phyloP scores from a whole-genome alignment of 2,797 vertebrate genomes.

The Acropternis orthonyx region DNA sequence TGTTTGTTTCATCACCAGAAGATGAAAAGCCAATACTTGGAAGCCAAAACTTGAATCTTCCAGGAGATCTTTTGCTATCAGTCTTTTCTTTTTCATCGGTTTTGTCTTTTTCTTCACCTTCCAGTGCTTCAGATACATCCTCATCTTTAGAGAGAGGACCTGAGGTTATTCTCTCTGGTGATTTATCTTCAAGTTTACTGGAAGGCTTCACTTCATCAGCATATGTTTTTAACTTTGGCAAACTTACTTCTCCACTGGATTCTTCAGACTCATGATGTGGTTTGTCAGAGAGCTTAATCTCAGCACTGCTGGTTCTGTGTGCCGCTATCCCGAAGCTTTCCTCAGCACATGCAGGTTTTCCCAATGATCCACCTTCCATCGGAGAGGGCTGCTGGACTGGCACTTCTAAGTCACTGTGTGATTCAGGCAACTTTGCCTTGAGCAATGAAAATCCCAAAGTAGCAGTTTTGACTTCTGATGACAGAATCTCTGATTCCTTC shows the following conservation, averaged over 20 bases:
- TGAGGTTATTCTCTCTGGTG: conserved; percentile 7
- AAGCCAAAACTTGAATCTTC: conserved; percentile 79
- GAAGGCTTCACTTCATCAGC: background rate
- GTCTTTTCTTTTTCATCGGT: conserved; percentile 42
- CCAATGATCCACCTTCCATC: background rate
- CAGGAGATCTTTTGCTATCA: conserved; percentile 67
- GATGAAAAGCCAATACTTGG: conserved; percentile 79
- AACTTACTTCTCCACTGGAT: background rate
- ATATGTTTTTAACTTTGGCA: background rate
- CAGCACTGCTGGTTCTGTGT: background rate
- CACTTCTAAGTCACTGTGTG: background rate
- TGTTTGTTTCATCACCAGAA: conserved; percentile 54
- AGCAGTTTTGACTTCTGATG: conserved; percentile 60
- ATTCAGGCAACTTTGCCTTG: conserved; percentile 67
- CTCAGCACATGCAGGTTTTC: background rate
- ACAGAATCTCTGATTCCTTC: conserved; percentile 70
- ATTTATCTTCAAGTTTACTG: conserved; percentile 1
- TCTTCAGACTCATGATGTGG: background rate
- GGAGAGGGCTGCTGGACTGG: background rate
- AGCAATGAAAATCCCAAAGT: conserved; percentile 75
- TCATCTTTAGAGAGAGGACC: background rate
- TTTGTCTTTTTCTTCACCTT: background rate
- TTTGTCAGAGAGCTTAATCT: conserved; percentile 13
- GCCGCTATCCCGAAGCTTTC: background rate
- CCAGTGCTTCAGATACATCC: background rate